phyloP scores from a whole-genome alignment of 2,797 vertebrate genomes.

The Enteromius anoplus region DNA sequence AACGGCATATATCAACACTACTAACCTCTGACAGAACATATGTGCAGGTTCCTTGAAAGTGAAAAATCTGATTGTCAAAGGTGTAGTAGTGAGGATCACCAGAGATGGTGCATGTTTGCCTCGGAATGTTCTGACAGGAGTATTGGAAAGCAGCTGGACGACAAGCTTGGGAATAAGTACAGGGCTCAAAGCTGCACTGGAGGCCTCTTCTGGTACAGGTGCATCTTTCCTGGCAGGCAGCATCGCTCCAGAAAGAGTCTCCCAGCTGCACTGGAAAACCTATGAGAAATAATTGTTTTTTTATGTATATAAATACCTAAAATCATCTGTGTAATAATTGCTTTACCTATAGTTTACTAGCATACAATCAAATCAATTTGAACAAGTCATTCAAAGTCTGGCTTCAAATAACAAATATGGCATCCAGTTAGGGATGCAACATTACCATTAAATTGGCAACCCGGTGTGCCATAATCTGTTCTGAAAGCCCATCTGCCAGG shows the following conservation, averaged over 20 bases:
- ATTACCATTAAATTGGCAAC: slow-evolving; percentile 66
- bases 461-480: slow-evolving; percentile 52
- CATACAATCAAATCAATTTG: neutral
- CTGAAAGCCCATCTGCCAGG: slow-evolving; percentile 70
- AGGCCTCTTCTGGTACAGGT: slow-evolving; percentile 63
- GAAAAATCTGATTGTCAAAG: slow-evolving; percentile 69
- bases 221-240: slow-evolving; percentile 65
- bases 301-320: neutral
- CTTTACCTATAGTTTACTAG: neutral
- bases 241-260: slow-evolving; percentile 70
- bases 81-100: slow-evolving; percentile 78
- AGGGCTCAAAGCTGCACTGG: slow-evolving; percentile 61
- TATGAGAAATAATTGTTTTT: neutral
- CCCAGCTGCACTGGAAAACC: slow-evolving; percentile 53
- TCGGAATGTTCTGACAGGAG: slow-evolving; percentile 61
- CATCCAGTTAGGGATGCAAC: fast-evolving
- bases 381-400: neutral
- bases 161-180: slow-evolving; percentile 67
- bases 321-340: neutral
- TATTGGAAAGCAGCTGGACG: slow-evolving; percentile 52
- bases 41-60: slow-evolving; percentile 78
- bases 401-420: neutral
- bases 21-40: slow-evolving; percentile 71
- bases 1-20: neutral
- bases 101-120: slow-evolving; percentile 66